These are phyloP conservation scores for Thaumetopoea pityocampa DNA, from an alignment of 1,140 invertebrate genomes.

Conservation along the genomic window DNA sequence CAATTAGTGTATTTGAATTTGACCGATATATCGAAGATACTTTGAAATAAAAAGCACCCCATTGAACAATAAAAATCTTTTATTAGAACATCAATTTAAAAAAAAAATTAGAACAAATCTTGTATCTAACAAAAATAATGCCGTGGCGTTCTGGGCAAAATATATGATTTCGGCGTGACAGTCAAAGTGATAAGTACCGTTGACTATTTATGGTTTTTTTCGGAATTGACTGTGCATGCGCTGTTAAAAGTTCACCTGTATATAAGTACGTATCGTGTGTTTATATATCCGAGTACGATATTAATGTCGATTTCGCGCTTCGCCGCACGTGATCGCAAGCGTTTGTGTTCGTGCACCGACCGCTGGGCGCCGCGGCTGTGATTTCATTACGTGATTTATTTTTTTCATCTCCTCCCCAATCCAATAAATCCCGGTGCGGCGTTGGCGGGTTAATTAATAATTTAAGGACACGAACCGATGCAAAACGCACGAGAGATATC, in stretches of 20 bases:
- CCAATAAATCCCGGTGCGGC: constrained; percentile 56
- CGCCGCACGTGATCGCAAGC: constrained; percentile 33
- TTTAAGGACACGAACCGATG: constrained; percentile 35
- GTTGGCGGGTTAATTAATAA: constrained; percentile 66
- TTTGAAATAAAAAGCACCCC: too few relatives aligned
- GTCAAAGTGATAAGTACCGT: too few relatives aligned
- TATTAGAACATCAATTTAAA: too few relatives aligned
- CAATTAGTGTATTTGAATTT: too few relatives aligned
- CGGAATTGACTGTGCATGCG: too few relatives aligned
- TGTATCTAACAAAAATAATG: too few relatives aligned
- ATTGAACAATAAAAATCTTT: too few relatives aligned
- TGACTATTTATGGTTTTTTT: too few relatives aligned
- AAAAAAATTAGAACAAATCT: too few relatives aligned
- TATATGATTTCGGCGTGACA: too few relatives aligned
- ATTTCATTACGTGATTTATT: constrained; percentile 66
- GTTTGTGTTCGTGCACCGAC: constrained; percentile 42
- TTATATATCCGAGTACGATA: constrained; percentile 31
- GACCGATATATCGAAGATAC: too few relatives aligned
- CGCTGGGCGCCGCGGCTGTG: constrained; percentile 42
- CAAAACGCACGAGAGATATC: constrained; percentile 15
- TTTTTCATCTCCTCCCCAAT: constrained; percentile 57
- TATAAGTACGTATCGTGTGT: constrained; percentile 22
- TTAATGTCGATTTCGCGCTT: constrained; percentile 60
- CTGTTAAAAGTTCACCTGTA: constrained; percentile 8
- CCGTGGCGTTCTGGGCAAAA: too few relatives aligned